Percentiles rank a stretch among this genome's conserved stretches.
These are phyloP conservation scores for Brachyptera risi DNA, from an alignment of 2,888 invertebrate species.

Conservation along the genomic window DNA sequence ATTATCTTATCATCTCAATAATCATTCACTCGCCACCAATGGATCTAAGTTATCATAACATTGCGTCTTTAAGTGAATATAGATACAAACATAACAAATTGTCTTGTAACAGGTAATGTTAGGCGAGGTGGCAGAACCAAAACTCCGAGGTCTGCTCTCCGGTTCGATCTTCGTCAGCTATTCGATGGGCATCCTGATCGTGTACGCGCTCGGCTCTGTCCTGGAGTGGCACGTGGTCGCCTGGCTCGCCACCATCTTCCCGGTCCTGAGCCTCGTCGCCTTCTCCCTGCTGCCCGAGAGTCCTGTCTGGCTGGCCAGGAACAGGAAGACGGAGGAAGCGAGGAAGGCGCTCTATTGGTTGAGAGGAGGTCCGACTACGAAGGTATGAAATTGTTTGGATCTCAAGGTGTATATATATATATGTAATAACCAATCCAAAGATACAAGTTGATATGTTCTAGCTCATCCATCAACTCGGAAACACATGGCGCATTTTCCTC, in stretches of 20 bases:
- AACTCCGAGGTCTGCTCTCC: conserved; percentile 62
- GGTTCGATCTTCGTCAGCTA: conserved; percentile 73
- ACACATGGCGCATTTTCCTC: too few species aligned
- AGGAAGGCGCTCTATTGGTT: conserved; percentile 52
- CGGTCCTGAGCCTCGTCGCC: conserved; percentile 56
- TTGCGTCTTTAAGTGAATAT: too few species aligned
- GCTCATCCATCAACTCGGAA: too few species aligned
- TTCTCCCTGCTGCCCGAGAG: conserved; percentile 67
- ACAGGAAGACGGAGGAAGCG: conserved; percentile 53
- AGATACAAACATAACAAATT: too few species aligned
- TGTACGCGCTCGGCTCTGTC: conserved; percentile 66
- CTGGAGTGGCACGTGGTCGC: conserved; percentile 68
- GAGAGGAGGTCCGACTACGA: conserved; percentile 36
- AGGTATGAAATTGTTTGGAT: too few species aligned
- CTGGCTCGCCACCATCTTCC: conserved; percentile 57
- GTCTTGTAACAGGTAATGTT: conserved; percentile 59
- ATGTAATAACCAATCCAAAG: too few species aligned
- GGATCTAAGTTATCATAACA: too few species aligned
- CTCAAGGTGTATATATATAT: too few species aligned
- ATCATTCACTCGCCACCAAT: too few species aligned
- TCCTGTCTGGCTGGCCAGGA: conserved; percentile 67
- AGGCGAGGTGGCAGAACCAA: conserved; percentile 71
- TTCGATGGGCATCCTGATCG: conserved; percentile 67
- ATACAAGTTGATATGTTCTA: too few species aligned
- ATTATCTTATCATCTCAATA: too few species aligned